These are phyloP conservation scores for Tetramorium bicarinatum DNA, from an alignment of 2,888 invertebrate genomes.

Conservation along the genomic window DNA sequence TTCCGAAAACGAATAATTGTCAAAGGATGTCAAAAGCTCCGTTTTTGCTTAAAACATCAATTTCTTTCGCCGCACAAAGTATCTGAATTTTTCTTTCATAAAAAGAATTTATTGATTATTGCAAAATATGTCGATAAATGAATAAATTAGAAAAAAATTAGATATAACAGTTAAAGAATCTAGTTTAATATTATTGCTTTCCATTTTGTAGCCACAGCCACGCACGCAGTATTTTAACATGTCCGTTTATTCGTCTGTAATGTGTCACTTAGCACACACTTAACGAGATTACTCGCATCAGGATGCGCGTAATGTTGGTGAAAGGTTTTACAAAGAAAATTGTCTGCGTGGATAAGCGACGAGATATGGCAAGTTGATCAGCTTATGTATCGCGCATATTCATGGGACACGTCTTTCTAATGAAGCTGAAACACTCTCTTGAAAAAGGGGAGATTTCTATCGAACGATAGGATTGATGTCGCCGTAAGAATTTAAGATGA, in stretches of 20 bases:
- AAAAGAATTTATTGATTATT: neutral
- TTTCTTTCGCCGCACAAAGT: neutral
- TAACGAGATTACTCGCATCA: conserved; percentile 43
- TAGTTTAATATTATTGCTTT: neutral
- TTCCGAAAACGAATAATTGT: neutral
- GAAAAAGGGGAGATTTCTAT: conserved; percentile 81
- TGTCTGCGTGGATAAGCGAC: conserved; percentile 75
- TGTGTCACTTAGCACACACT: conserved; percentile 6
- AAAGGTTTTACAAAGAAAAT: conserved; percentile 73
- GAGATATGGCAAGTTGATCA: conserved; percentile 76
- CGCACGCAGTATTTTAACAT: neutral
- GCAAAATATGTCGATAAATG: neutral
- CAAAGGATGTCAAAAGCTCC: neutral
- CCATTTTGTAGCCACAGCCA: neutral
- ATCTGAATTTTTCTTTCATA: neutral
- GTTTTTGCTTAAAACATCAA: neutral
- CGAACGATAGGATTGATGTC: conserved; percentile 84
- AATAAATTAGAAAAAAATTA: neutral
- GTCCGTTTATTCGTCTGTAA: neutral
- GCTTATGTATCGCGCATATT: conserved; percentile 75
- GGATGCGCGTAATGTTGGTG: conserved; percentile 46
- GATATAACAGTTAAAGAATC: neutral
- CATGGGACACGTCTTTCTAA: conserved; percentile 75
- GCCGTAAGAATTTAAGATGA: conserved; percentile 85
- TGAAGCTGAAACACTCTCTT: conserved; percentile 70